Conservation (phyloP, 2,113 vertebrate genomes). For the Camelus dromedarius region DNA sequence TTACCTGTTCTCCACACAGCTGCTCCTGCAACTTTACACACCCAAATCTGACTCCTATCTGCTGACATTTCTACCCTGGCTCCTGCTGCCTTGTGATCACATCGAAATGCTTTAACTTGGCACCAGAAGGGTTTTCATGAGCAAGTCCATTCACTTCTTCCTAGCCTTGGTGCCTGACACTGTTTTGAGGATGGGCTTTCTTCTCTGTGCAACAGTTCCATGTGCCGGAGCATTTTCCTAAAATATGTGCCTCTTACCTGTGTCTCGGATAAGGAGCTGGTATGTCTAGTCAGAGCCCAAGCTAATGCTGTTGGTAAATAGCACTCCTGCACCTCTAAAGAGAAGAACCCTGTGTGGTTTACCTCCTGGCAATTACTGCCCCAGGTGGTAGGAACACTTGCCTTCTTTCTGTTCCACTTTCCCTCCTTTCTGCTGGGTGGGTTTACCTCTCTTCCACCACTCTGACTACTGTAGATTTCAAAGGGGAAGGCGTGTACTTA, state of each 20-base stretch:
- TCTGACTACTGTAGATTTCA: not conserved
- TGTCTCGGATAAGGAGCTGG: not conserved
- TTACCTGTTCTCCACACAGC: rapidly evolving
- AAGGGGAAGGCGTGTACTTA: not conserved
- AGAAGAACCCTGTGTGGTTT: not conserved
- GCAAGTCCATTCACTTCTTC: not conserved
- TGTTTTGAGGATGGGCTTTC: not conserved
- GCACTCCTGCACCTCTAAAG: not conserved
- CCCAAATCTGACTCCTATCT: not conserved
- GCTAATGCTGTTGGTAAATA: not conserved
- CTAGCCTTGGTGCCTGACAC: not conserved
- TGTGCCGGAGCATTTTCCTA: not conserved
- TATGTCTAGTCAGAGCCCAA: not conserved
- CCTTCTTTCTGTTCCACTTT: not conserved
- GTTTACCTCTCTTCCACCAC: not conserved
- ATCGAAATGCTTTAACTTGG: not conserved
- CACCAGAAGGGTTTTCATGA: not conserved
- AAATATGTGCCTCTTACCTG: not conserved
- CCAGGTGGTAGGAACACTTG: not conserved
- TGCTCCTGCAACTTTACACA: no score
- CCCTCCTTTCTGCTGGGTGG: not conserved
- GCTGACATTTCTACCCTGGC: not conserved
- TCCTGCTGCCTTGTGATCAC: rapidly evolving
- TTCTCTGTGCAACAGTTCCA: not conserved
- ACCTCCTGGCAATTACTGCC: not conserved